Conservation (phyloP, 2,113 vertebrate species). For the Plestiodon gilberti region DNA sequence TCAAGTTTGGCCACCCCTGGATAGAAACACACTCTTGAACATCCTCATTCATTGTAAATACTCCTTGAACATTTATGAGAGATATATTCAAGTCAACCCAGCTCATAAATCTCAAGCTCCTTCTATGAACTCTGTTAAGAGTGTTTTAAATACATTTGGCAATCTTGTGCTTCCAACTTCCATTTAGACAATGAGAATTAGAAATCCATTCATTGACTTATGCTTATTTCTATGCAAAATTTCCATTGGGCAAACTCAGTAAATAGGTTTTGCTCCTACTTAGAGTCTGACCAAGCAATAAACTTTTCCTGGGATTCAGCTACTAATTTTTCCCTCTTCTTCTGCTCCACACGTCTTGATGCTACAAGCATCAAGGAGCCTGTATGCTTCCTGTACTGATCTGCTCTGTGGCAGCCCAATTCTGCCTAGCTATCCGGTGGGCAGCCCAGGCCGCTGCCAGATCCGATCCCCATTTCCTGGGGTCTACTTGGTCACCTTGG, state of each 20-base stretch:
- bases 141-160: constrained; percentile 41
- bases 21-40: background rate
- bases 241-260: too few species aligned
- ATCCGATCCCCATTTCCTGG: too few species aligned
- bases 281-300: background rate
- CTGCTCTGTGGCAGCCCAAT: too few species aligned
- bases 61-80: constrained; percentile 12
- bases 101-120: constrained; percentile 37
- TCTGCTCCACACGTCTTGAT: background rate
- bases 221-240: too few species aligned
- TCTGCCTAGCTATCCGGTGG: too few species aligned
- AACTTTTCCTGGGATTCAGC: background rate
- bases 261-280: too few species aligned
- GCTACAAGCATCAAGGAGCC: background rate
- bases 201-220: too few species aligned
- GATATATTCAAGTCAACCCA: background rate
- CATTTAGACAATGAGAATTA: constrained; percentile 34
- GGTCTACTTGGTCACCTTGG: too few species aligned
- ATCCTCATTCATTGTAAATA: constrained; percentile 11
- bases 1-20: too few species aligned
- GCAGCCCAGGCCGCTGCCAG: too few species aligned
- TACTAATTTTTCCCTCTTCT: background rate
- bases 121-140: background rate
- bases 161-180: constrained; percentile 27
- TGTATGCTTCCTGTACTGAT: background rate